Conservation (phyloP, 2,797 vertebrate species). For the Spondyliosoma cantharus region DNA sequence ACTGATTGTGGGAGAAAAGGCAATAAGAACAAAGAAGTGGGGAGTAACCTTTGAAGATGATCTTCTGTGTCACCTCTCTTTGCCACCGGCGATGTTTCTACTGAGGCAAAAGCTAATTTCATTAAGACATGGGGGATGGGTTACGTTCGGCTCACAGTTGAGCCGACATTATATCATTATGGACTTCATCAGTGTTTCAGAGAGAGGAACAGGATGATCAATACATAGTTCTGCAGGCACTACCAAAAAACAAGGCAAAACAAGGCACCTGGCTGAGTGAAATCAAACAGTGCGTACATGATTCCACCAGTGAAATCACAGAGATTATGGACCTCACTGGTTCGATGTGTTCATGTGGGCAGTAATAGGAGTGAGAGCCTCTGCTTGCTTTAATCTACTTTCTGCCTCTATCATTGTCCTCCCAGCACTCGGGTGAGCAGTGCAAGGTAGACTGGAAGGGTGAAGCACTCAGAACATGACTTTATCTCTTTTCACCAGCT, state of each 20-base stretch:
- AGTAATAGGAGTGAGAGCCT: slow-evolving; percentile 72
- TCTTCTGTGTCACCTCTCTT: slow-evolving; percentile 77
- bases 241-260: too few species aligned
- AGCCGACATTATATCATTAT: slow-evolving; percentile 67
- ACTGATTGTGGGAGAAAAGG: slow-evolving; percentile 63
- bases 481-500: slow-evolving; percentile 91
- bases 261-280: slow-evolving; percentile 30
- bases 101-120: slow-evolving; percentile 78
- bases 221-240: slow-evolving; percentile 47
- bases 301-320: slow-evolving; percentile 45
- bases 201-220: slow-evolving; percentile 47
- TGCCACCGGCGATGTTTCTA: slow-evolving; percentile 73
- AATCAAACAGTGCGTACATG: slow-evolving; percentile 56
- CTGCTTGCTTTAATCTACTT: slow-evolving; percentile 83
- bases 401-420: slow-evolving; percentile 82
- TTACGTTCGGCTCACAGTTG: slow-evolving; percentile 58
- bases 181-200: slow-evolving; percentile 58
- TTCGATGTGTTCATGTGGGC: slow-evolving; percentile 54
- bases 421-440: slow-evolving; percentile 76
- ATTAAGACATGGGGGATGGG: slow-evolving; percentile 76
- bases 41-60: slow-evolving; percentile 80
- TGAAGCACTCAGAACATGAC: slow-evolving; percentile 79
- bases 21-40: slow-evolving; percentile 73
- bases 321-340: slow-evolving; percentile 30
- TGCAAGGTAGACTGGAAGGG: slow-evolving; percentile 79